A percentile compares a stretch with the other conserved stretches of the same genome.
Conservation (phyloP, 2,888 invertebrate species). For the Caenorhabditis angaria region DNA sequence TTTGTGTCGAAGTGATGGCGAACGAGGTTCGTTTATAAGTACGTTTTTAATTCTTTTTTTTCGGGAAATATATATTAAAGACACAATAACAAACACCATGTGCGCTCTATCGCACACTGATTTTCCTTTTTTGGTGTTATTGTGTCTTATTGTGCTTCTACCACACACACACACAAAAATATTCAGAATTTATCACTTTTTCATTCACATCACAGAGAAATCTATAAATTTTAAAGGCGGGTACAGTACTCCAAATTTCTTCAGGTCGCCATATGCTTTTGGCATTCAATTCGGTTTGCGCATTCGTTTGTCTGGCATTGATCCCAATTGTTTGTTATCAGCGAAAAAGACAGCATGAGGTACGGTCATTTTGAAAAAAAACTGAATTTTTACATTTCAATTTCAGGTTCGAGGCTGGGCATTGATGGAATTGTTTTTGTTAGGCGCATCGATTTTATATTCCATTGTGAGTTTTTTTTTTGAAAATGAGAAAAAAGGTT, state of each 20-base stretch:
- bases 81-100: background rate
- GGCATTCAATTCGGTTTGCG: conserved; percentile 63
- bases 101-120: too few species aligned
- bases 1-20: conserved; percentile 50
- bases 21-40: conserved; percentile 46
- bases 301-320: conserved; percentile 61
- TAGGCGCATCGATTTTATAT: conserved; percentile 70
- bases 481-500: too few species aligned
- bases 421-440: conserved; percentile 71
- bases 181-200: conserved; percentile 9
- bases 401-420: conserved; percentile 70
- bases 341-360: conserved; percentile 60
- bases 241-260: conserved; percentile 2
- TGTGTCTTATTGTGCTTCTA: conserved; percentile 39
- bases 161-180: background rate
- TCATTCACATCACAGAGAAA: background rate
- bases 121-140: conserved; percentile 7
- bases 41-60: conserved; percentile 25
- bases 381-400: background rate
- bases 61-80: background rate
- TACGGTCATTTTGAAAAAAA: conserved; percentile 2
- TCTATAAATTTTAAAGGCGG: background rate
- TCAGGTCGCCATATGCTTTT: conserved; percentile 57
- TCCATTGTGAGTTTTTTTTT: conserved; percentile 60
- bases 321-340: conserved; percentile 63